Percentiles rank a stretch among this genome's conserved stretches.
phyloP scores from a whole-genome alignment of 2,888 invertebrate species.

The Ommatoiulus sabulosus region DNA sequence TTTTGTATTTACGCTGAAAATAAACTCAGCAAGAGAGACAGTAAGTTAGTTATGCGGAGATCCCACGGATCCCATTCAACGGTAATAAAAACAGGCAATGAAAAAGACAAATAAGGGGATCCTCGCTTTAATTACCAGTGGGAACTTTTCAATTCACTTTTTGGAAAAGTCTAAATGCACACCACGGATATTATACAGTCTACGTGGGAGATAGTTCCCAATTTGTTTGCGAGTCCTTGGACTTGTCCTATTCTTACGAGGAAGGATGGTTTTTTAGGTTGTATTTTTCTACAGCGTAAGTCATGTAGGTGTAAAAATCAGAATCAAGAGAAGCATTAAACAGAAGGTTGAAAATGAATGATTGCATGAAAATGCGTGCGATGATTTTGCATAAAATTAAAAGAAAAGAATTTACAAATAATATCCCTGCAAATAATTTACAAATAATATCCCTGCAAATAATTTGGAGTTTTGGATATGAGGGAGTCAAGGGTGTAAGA shows the following conservation, averaged over 20 bases:
- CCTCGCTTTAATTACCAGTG: constrained; percentile 17
- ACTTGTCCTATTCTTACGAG: not conserved
- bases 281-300: too few relatives aligned
- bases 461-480: not conserved
- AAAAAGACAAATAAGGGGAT: not conserved
- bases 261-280: not conserved
- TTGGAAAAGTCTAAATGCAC: not conserved
- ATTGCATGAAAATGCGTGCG: too few relatives aligned
- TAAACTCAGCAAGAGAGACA: not conserved
- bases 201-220: not conserved
- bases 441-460: too few relatives aligned
- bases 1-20: not conserved
- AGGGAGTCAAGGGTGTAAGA: not conserved
- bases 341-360: too few relatives aligned
- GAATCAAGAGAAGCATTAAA: not conserved
- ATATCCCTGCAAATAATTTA: too few relatives aligned
- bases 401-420: too few relatives aligned
- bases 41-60: not conserved
- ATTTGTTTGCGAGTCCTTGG: constrained; percentile 4
- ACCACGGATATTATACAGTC: not conserved
- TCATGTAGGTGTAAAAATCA: constrained; percentile 1
- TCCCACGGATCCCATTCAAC: not conserved
- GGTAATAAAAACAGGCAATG: not conserved
- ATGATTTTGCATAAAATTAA: too few relatives aligned
- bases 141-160: not conserved